Evolutionary conservation across 92 coral and sea anemone species (phyloP), one percentile per base, ranked within the genome.

Genomic region (Epizoanthus rinbou): DNA sequence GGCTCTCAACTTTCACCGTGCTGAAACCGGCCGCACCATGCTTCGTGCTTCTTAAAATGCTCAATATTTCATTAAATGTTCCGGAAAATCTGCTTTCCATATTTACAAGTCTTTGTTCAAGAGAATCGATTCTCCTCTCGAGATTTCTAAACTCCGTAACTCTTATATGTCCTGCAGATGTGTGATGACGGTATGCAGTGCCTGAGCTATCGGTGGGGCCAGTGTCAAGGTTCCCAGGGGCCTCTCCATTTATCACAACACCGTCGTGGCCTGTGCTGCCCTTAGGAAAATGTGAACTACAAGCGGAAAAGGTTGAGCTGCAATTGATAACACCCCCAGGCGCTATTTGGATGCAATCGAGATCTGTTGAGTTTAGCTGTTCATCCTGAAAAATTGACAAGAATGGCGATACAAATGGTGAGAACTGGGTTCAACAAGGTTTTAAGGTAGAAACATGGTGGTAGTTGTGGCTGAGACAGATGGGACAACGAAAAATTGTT

Each of bases 11-110:
- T 39, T 22, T n/a, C 4, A 21, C 54, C 2, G 64, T 9, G 16
- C 37, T 9, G 8, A 14, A n/a, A 18, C 11, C 18, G n/a, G 17
- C 8, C 19, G 15, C 57, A 60, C 28, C 47, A 35, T 43, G 43
- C 24, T 41, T 39, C 8, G 70, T 78, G 69, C 56, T 28, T 59
- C 85, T 80, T 31, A 89, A 62, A 62, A 80, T 25, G 18, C 63
- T 79, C 19, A 91, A 68, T 50, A 93, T 72, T 72, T 84, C 90
- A 66, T 86, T 86, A 54, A 93, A 81, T 3, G 89, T 85, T 11
- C 73, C 89, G 11, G 84, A 64, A 64, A 93, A 65, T n/a, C 62
- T 75, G 41, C 91, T 71, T 56, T 93, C 94, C 92, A 93, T 90
- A 57, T 75, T 74, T 33, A 83, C 62, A 9, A 93, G 82, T 45